Base-by-base conservation (phyloP, 2,113 vertebrate species). In the Dipodomys stephensi region DNA sequence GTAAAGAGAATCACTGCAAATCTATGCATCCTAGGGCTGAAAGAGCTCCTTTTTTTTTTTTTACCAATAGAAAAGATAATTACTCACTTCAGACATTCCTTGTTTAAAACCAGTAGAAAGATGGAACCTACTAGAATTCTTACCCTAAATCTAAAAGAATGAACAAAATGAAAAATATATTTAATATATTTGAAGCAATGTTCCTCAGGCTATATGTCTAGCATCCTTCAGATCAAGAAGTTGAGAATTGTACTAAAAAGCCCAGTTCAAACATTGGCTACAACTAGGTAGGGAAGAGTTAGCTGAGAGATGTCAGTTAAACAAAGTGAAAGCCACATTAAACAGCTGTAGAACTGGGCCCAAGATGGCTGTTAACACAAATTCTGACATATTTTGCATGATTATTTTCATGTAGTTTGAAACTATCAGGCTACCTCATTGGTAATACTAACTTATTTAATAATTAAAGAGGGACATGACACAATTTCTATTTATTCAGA, bases 331-430 rank as follows among this genome's bases (percentile, higher is more conserved):
- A 44, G 13, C 32, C 72, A 27, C 12, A 9, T 7, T n/a, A n/a
- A 79, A 62, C 7, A 27, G 7, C n/a, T 69, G 16, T 4, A 27
- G 11, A 71, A 12, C n/a, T 15, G 69, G 8, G 6, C 2, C 28
- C 44, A 30, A 0, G 10, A 32, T 83, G 76, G 23, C 27, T 19
- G 23, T 53, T 77, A 44, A 46, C 22, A 22, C 65, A 11, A 11
- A 76, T 88, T 93, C 44, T n/a, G 49, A 80, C 20, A 62, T 62
- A 28, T 57, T 57, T 30, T 13, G 68, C 77, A 35, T 87, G 23
- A 86, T 57, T 25, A 78, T 94, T 79, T 79, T 6, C 4, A 4
- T 84, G 5, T 23, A 32, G 65, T 92, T 90, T 93, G 44, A 84
- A 90, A 19, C 46, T 79, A 13, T 73, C n/a, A 78, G 5, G 2